Base-by-base conservation (phyloP, 2,113 vertebrate species). In the Periophthalmodon schlosseri region DNA sequence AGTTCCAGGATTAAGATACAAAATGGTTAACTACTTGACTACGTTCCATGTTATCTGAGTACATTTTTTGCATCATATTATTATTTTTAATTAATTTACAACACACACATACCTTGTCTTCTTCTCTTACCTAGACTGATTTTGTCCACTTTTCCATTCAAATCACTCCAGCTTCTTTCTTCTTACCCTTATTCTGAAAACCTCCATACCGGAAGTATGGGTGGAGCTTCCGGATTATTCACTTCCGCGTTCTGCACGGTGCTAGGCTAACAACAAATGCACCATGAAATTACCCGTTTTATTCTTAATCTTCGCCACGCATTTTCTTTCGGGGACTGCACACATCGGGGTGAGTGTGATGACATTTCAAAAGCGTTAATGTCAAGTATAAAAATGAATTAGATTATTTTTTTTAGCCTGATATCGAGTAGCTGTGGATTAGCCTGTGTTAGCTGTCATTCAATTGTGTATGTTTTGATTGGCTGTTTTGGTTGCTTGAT, bases 121-220 rank as follows among this genome's bases (percentile, higher is more conserved):
- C 10, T 4, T 57, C 2, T 20, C 9, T 57, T 57, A 10, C 16
- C 50, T 20, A 6, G 21, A 21, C n/a, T 3, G 0, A 12, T 57
- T 57, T 23, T 23, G 54, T 20, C n/a, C n/a, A 57, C 10, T 57
- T 57, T 20, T 13, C 4, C 15, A 1, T 34, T 39, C 20, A 44
- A 44, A 10, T 10, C 9, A 15, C 11, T 10, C 4, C 13, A 12
- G 2, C 10, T 9, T 23, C 2, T 10, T 23, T 9, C 14, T 5
- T n/a, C 11, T 20, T 20, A 33, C 75, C 28, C 86, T 93, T 93
- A 92, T 85, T 89, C 74, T 93, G 91, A 91, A 84, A 80, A 8
- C 0, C n/a, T 0, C 0, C 0, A 0, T 1, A 74, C 56, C 56
- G 84, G 85, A 88, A 91, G 68, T 7, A 67, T 15, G 68, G 79